These are phyloP conservation scores for Phania funesta DNA, from an alignment of 2,888 invertebrate species.

Conservation along the genomic window DNA sequence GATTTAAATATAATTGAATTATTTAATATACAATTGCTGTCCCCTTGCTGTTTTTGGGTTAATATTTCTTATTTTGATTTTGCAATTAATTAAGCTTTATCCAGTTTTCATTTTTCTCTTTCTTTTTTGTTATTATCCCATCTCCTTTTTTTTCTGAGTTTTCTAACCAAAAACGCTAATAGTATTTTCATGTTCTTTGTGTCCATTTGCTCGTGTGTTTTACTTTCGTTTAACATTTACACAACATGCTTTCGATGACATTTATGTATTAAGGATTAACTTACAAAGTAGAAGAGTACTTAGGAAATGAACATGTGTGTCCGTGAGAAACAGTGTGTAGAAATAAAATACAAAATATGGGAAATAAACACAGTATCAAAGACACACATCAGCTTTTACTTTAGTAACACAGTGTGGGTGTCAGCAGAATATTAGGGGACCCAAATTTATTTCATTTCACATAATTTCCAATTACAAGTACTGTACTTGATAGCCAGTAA, in stretches of 20 bases:
- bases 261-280: constrained; percentile 63
- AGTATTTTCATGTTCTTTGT: constrained; percentile 67
- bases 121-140: neutral
- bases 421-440: too few relatives aligned
- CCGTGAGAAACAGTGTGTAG: neutral
- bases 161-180: constrained; percentile 63
- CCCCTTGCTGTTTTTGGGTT: too few relatives aligned
- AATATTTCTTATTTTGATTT: too few relatives aligned
- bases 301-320: constrained; percentile 9
- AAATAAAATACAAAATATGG: neutral
- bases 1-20: too few relatives aligned
- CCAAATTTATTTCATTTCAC: too few relatives aligned
- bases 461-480: too few relatives aligned
- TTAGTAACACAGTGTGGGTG: too few relatives aligned
- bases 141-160: neutral
- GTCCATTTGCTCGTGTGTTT: neutral
- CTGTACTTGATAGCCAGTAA: too few relatives aligned
- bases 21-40: too few relatives aligned
- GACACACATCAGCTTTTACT: too few relatives aligned
- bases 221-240: constrained; percentile 7
- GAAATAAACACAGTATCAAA: too few relatives aligned
- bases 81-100: neutral
- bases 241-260: constrained; percentile 56
- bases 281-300: constrained; percentile 52
- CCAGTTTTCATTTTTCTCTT: neutral